These are phyloP conservation scores for Notoglanidium macrostoma DNA, from an alignment of 2,797 vertebrate species.

Conservation along the genomic window DNA sequence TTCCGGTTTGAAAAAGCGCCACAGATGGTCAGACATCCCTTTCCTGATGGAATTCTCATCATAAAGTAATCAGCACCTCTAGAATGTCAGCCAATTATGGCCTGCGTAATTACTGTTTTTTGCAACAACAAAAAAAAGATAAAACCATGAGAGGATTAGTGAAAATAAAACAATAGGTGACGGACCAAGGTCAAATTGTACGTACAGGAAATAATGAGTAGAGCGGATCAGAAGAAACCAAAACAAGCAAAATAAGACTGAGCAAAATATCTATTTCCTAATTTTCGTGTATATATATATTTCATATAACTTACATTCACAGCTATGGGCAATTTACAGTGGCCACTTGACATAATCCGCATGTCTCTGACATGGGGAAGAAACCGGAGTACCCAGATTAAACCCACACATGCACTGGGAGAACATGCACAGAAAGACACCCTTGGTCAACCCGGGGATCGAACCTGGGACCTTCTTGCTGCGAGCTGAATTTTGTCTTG, in stretches of 20 bases:
- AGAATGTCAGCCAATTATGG: slow-evolving; percentile 58
- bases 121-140: slow-evolving; percentile 26
- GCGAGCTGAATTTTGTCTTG: too few species aligned
- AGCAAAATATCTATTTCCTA: not conserved
- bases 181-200: slow-evolving; percentile 38
- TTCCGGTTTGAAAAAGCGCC: slow-evolving; percentile 49
- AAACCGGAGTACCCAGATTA: too few species aligned
- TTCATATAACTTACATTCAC: too few species aligned
- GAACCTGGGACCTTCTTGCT: too few species aligned
- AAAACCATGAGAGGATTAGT: slow-evolving; percentile 26
- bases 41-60: slow-evolving; percentile 62
- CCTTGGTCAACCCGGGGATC: too few species aligned
- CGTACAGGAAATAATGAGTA: slow-evolving; percentile 11
- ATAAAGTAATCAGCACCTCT: slow-evolving; percentile 62
- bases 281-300: not conserved
- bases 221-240: slow-evolving; percentile 7
- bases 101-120: slow-evolving; percentile 55
- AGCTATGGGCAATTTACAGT: too few species aligned
- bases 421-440: too few species aligned
- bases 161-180: slow-evolving; percentile 35
- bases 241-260: not conserved
- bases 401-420: too few species aligned
- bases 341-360: too few species aligned
- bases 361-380: not conserved
- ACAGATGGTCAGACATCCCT: slow-evolving; percentile 58